phyloP scores from a whole-genome alignment of 1,140 invertebrate genomes.

The Drosophila nannoptera region DNA sequence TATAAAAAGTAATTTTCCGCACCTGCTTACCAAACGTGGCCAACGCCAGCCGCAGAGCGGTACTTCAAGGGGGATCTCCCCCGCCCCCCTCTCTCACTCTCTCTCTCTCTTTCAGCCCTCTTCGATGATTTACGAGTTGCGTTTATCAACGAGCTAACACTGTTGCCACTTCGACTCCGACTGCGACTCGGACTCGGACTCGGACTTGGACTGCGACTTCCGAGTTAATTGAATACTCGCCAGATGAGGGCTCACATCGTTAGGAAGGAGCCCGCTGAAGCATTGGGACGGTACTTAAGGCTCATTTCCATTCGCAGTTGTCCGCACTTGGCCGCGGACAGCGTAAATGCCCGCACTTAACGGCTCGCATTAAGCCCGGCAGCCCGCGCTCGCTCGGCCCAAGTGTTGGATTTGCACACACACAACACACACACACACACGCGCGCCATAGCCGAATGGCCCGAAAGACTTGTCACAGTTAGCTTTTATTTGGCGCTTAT shows the following conservation, averaged over 20 bases:
- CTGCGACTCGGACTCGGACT: conserved; percentile 21
- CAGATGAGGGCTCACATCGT: conserved; percentile 10
- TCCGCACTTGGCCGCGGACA: conserved; percentile 5
- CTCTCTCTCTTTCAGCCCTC: background rate
- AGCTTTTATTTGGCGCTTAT: background rate
- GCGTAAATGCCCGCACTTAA: conserved; percentile 11
- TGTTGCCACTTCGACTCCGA: conserved; percentile 40
- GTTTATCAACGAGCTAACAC: conserved; percentile 53
- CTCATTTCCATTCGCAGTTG: conserved; percentile 5
- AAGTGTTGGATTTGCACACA: background rate
- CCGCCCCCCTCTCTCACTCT: conserved; percentile 2
- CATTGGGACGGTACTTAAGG: conserved; percentile 19
- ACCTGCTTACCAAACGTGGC: conserved; percentile 66
- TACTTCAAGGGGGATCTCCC: conserved; percentile 57
- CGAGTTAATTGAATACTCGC: conserved; percentile 57
- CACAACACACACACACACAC: background rate
- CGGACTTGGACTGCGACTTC: conserved; percentile 33
- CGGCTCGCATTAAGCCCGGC: conserved; percentile 5
- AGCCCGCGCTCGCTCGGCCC: background rate
- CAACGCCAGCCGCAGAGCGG: conserved; percentile 45
- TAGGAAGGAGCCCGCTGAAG: conserved; percentile 4
- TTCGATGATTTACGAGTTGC: conserved; percentile 61
- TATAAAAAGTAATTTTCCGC: conserved; percentile 78
- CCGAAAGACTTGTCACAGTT: conserved; percentile 7
- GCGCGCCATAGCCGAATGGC: background rate